Evolutionary conservation across 1,140 invertebrate genomes (phyloP), one percentile per base, ranked within the genome.

Genomic region (Zophobas atratus): DNA sequence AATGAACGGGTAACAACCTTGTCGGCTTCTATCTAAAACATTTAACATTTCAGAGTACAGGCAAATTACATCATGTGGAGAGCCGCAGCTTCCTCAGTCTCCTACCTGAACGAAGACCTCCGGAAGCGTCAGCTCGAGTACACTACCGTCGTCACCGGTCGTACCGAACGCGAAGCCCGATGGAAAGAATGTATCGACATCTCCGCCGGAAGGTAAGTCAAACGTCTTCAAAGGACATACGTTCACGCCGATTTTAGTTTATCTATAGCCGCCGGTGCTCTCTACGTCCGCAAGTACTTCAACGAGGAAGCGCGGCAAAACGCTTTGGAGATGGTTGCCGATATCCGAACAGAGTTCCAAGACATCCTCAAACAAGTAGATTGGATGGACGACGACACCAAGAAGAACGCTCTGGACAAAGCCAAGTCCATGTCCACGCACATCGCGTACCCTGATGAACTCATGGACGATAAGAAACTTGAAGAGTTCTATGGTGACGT

Each of bases 321-420:
- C 70, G 92, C 92, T 1, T 83, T 91, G 63, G 89, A 91, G 76
- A 93, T 94, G 92, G 92, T 94, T 1, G 80, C 85, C 56, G 91
- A 90, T 81, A 92, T 95, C 32, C 86, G 91, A 48, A 82, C 88
- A 8, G 90, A 93, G 63, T 89, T 91, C 53, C 80, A 87, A 6
- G 83, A 87, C 53, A 88, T 93, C 1, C 82, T 95, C 0, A 86
- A 90, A 46, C 88, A 90, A 76, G 89, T 91, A 5, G 89, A 92
- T 49, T 95, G 94, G 94, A 91, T 95, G 89, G 93, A 94, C 80
- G 85, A 88, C 2, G 87, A 89, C 36, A 94, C 94, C 0, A 88
- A 88, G 72, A 83, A 82, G 75, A 87, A 88, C 73, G 91, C 91
- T 2, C 75, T 90, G 56, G 86, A 88, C 0, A 92, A 92, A 83